phyloP scores from a whole-genome alignment of 2,797 vertebrate species.

The Gephyroberyx darwinii region DNA sequence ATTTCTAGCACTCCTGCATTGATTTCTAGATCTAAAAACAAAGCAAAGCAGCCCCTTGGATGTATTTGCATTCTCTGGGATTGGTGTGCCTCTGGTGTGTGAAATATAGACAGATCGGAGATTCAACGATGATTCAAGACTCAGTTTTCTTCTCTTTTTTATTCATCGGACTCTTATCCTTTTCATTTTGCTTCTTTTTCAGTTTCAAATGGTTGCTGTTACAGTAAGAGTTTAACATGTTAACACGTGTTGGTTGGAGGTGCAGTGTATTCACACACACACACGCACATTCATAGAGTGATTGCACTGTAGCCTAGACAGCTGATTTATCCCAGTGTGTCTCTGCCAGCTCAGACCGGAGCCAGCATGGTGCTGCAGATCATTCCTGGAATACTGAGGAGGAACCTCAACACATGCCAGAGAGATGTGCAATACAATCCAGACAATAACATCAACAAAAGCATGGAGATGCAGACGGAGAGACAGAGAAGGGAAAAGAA shows the following conservation, averaged over 20 bases:
- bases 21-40: constrained; percentile 17
- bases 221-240: not conserved
- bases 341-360: constrained; percentile 44
- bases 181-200: constrained; percentile 8
- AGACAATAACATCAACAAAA: constrained; percentile 66
- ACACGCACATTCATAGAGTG: constrained; percentile 39
- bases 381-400: constrained; percentile 61
- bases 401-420: constrained; percentile 52
- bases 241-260: constrained; percentile 15
- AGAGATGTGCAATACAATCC: constrained; percentile 46
- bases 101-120: constrained; percentile 17
- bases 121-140: constrained; percentile 7
- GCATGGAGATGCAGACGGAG: constrained; percentile 38
- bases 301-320: constrained; percentile 44
- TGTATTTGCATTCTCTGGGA: not conserved
- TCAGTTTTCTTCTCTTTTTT: constrained; percentile 12
- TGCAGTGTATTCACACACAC: constrained; percentile 35
- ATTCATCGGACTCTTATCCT: constrained; percentile 18
- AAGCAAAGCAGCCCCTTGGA: not conserved
- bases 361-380: constrained; percentile 48
- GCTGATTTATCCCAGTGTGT: constrained; percentile 50
- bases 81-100: constrained; percentile 4
- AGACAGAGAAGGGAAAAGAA: constrained; percentile 19
- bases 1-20: constrained; percentile 17
- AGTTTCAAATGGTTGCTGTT: constrained; percentile 8